Base-by-base conservation (phyloP, 1,140 invertebrate genomes). In the Linepithema humile region DNA sequence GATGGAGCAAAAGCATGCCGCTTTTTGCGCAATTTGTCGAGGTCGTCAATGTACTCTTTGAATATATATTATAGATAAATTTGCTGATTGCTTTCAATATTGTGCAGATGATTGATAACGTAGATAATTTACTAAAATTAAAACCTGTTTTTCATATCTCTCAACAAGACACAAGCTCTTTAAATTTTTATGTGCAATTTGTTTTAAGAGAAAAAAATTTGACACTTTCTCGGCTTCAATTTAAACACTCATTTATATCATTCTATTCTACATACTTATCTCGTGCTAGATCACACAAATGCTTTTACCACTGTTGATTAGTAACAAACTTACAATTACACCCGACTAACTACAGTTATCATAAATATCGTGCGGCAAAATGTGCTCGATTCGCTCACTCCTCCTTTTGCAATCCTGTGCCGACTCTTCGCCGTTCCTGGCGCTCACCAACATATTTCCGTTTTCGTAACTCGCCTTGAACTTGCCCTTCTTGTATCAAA, bases 381-480 rank as follows among this genome's bases (percentile, higher is more conserved):
- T 32, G 17, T 43, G 17, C 17, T 43, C 23, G 2, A 65, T 69
- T 55, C 26, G 40, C 38, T 55, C 50, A n/a, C 17, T 55, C 48
- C 12, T 78, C 6, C 45, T 78, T 67, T 78, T 38, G 17, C 35
- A 6, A 64, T 62, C 26, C 20, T 6, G 4, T 40, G 45, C 29
- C 45, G 12, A 45, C 17, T 78, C 26, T 35, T 78, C 35, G 17
- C 7, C 57, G 29, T 43, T 69, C 48, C 48, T 43, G 17, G 32
- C 32, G 48, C 17, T 53, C 48, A 20, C 5, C 23, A 60, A 50
- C 26, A 40, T 55, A 62, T 57, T 86, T 84, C 84, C 84, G 75
- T 82, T 89, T 86, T 45, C 38, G 62, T 53, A 59, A 60, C 65
- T 83, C 55, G 50, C 84, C 82, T 90, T 88, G 85, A 84, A 89